Evolutionary conservation across 2,113 vertebrate species (phyloP), one percentile per base, ranked within the genome.

Genomic region (Chlorodrepanis virens): DNA sequence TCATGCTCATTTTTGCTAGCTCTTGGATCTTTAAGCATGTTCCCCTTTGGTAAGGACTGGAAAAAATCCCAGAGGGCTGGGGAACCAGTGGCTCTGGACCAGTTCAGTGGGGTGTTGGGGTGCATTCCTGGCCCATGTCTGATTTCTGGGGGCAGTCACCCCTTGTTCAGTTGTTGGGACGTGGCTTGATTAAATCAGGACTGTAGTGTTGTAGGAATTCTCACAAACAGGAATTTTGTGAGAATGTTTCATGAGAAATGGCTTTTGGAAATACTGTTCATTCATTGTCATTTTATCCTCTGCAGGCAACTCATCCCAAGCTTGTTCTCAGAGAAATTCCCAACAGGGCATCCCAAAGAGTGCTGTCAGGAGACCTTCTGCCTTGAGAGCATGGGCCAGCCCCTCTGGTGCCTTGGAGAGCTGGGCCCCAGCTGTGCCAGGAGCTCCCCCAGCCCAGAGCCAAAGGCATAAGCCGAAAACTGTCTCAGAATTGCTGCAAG

Each of bases 401-500:
- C 42, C 23, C 4, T 15, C 15, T 6, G 16, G 53, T 52, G 25
- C 6, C n/a, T 16, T 0, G 0, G 17, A 71, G 6, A 14, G 50
- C 28, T 4, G 64, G 0, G 1, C n/a, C 45, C 47, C 39, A 14
- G 57, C 31, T 1, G 1, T 10, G 3, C 37, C 22, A 4, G 65
- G 33, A 2, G 31, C 82, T 17, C 44, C 35, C 1, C 18, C 59
- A 16, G 92, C 71, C 65, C 70, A 24, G 2, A 63, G 19, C 3
- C 94, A 95, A 6, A 75, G 77, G 45, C 92, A 94, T 17, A 98
- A 97, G 37, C 94, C 90, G 3, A 98, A 98, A 95, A 98, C 98
- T 0, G 98, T 99, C 76, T 98, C 85, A 0, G 95, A 98, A 49
- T 76, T 98, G 42, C 97, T 99, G 22, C 79, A 83, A 9, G 98